Evolutionary conservation across 1,140 invertebrate species (phyloP).

Genomic region (Calosoma granatense): DNA sequence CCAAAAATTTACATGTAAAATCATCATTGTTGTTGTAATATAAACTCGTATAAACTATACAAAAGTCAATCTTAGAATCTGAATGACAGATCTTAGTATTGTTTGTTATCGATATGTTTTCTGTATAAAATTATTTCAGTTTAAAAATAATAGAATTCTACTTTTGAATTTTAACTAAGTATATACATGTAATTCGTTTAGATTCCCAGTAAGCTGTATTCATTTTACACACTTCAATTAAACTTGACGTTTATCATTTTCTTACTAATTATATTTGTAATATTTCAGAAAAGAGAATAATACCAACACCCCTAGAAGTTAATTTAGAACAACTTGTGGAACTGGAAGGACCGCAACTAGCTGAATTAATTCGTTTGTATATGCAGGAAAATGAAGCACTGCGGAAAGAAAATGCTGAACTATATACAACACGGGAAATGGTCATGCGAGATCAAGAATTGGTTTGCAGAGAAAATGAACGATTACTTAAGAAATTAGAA

Average conservation of each 20-base stretch:
- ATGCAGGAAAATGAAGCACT: constrained; percentile 80
- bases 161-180: too few relatives aligned
- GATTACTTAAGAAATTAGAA: constrained; percentile 75
- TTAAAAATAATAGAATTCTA: too few relatives aligned
- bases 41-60: background rate
- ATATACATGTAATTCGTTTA: too few relatives aligned
- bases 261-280: too few relatives aligned
- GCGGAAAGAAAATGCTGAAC: constrained; percentile 74
- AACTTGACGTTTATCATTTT: too few relatives aligned
- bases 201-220: too few relatives aligned
- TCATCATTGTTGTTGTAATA: background rate
- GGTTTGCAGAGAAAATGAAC: constrained; percentile 82
- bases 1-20: too few relatives aligned
- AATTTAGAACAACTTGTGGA: constrained; percentile 61
- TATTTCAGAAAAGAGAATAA: constrained; percentile 27
- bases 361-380: constrained; percentile 65
- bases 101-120: too few relatives aligned
- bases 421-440: constrained; percentile 68
- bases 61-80: too few relatives aligned
- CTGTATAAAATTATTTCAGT: too few relatives aligned
- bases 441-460: constrained; percentile 80
- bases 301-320: constrained; percentile 43
- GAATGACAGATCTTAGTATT: too few relatives aligned
- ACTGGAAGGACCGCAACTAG: constrained; percentile 57
- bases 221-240: too few relatives aligned